Evolutionary conservation across 2,797 vertebrate species (phyloP).

Genomic region (Gephyroberyx darwinii): DNA sequence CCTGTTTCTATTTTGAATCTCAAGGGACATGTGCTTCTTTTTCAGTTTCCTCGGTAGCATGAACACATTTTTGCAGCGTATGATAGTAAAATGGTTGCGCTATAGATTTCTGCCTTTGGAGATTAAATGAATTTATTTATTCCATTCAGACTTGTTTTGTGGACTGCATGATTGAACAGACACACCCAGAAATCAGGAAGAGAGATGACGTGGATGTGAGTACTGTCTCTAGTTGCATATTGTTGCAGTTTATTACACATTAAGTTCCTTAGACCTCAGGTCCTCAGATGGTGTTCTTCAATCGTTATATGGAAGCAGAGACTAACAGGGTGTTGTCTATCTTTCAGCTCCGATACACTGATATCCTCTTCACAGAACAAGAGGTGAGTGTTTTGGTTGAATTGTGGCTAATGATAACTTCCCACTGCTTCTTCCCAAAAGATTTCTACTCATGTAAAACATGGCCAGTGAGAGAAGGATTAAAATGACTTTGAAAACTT

Average conservation of each 20-base stretch:
- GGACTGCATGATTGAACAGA: constrained; percentile 98
- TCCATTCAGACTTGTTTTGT: constrained; percentile 93
- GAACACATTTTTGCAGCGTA: neutral
- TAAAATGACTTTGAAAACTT: neutral
- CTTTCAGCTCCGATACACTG: constrained; percentile 95
- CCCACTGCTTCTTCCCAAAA: neutral
- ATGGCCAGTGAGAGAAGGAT: neutral
- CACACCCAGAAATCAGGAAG: constrained; percentile 97
- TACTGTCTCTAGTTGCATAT: constrained; percentile 38
- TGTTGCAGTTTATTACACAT: neutral
- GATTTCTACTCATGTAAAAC: neutral
- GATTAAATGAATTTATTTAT: constrained; percentile 47
- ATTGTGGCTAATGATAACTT: neutral
- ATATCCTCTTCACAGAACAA: constrained; percentile 98
- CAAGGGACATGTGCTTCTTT: neutral
- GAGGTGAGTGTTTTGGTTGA: constrained; percentile 83
- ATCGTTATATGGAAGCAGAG: neutral
- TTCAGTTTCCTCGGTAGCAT: too few relatives aligned
- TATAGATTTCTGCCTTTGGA: neutral
- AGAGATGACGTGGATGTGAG: constrained; percentile 95
- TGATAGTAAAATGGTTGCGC: constrained; percentile 11
- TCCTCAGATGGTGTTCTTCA: neutral
- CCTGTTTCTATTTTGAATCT: neutral
- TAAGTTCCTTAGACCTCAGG: neutral
- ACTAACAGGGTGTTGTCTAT: constrained; percentile 9